These are phyloP conservation scores for Serripes groenlandicus DNA, from an alignment of 2,888 invertebrate species.

Conservation along the genomic window DNA sequence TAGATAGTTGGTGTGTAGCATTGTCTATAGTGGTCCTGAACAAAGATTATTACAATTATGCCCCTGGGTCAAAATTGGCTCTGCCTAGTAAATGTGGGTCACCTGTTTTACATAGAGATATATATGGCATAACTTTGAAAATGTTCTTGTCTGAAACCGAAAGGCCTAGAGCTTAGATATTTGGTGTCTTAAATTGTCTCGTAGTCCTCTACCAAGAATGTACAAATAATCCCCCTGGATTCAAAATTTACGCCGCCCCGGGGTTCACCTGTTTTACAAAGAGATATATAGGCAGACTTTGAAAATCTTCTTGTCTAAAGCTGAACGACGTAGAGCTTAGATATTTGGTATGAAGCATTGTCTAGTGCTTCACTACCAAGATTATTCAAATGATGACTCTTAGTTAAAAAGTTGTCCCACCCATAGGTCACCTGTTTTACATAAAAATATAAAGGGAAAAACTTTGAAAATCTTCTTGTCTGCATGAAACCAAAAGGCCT, in stretches of 20 bases:
- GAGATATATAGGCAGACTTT: neutral
- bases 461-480: neutral
- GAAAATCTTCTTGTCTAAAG: neutral
- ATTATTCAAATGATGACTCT: neutral
- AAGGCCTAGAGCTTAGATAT: constrained; percentile 39
- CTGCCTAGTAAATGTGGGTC: neutral
- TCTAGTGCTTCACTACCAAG: neutral
- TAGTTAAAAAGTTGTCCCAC: neutral
- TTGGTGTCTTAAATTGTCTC: constrained; percentile 33
- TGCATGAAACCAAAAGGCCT: neutral
- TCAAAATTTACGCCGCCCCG: constrained; percentile 35
- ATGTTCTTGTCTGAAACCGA: constrained; percentile 42
- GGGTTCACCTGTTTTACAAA: neutral
- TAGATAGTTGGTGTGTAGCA: constrained; percentile 47
- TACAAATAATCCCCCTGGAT: constrained; percentile 32
- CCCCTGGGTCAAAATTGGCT: constrained; percentile 29
- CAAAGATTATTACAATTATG: constrained; percentile 44
- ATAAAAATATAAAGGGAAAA: neutral
- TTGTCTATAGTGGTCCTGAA: constrained; percentile 33
- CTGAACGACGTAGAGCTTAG: neutral
- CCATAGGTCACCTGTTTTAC: neutral
- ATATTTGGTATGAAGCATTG: neutral
- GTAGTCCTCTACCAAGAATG: constrained; percentile 45
- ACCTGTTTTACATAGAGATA: constrained; percentile 4
- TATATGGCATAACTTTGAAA: constrained; percentile 9